Percentiles rank a stretch among this genome's conserved stretches.
phyloP scores from a whole-genome alignment of 23 tunicate species.

The Clavelina lepadiformis region DNA sequence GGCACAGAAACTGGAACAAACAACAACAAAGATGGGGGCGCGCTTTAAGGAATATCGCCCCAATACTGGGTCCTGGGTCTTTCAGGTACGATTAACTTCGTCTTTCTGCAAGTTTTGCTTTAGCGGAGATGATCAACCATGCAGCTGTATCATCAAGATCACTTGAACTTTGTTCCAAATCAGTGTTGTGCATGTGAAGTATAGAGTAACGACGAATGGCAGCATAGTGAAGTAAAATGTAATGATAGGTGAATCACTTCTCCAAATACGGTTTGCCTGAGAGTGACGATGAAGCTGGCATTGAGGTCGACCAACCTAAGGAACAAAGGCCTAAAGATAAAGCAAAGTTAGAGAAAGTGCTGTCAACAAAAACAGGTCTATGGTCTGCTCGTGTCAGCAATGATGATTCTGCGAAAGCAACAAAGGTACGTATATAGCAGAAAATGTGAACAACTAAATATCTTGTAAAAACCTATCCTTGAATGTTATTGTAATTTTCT shows the following conservation, averaged over 20 bases:
- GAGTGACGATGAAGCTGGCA: constrained; percentile 82
- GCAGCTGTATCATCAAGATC: no score
- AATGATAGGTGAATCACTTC: constrained; percentile 77
- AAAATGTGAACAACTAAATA: no score
- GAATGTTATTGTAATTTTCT: no score
- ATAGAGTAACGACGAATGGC: background rate
- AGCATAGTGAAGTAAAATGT: background rate
- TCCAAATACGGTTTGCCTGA: constrained; percentile 96
- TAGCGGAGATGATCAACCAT: background rate
- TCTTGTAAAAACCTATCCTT: no score
- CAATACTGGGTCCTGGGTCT: constrained; percentile 90
- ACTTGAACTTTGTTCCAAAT: no score
- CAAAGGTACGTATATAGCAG: no score
- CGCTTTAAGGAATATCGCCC: constrained; percentile 76
- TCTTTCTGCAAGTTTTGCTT: background rate
- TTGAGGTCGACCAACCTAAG: constrained; percentile 11
- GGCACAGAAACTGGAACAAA: constrained; percentile 73
- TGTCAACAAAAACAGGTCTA: constrained; percentile 14
- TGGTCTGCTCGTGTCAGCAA: constrained; percentile 28
- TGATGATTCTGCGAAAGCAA: constrained; percentile 2
- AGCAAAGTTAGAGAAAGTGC: background rate
- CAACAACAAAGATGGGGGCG: constrained; percentile 90
- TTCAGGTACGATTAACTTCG: constrained; percentile 44
- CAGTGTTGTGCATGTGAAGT: background rate
- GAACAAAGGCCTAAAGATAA: background rate